Percentiles rank a stretch among this genome's conserved stretches.
phyloP scores from a whole-genome alignment of 2,888 invertebrate genomes.

The Petrolisthes cinctipes region DNA sequence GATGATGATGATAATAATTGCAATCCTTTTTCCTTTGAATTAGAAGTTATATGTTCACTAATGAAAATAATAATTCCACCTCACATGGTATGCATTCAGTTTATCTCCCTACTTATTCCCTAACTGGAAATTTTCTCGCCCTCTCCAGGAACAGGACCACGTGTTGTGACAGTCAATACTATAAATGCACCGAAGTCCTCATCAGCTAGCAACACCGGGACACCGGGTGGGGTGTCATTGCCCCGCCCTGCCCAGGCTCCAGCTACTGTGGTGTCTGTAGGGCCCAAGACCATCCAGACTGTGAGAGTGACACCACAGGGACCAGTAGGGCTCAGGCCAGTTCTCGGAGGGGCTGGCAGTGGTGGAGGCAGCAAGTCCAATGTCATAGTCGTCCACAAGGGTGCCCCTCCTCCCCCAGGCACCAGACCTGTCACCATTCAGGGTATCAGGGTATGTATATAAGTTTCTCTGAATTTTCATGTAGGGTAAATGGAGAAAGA shows the following conservation, averaged over 20 bases:
- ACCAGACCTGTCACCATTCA: constrained; percentile 53
- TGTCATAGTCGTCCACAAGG: constrained; percentile 65
- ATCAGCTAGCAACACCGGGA: constrained; percentile 27
- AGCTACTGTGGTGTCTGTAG: constrained; percentile 55
- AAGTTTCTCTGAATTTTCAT: no score
- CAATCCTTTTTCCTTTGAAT: no score
- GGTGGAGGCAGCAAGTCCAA: constrained; percentile 46
- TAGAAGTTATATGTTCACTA: no score
- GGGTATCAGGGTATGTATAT: constrained; percentile 41
- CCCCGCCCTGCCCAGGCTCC: constrained; percentile 32
- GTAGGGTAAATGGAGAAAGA: no score
- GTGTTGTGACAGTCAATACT: constrained; percentile 62
- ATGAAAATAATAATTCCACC: no score
- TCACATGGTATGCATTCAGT: no score
- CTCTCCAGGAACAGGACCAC: constrained; percentile 48
- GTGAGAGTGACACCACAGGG: constrained; percentile 62
- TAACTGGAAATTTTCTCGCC: background rate
- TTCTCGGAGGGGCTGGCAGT: constrained; percentile 36
- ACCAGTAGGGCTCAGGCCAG: constrained; percentile 43
- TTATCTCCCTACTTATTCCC: background rate
- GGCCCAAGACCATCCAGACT: constrained; percentile 57
- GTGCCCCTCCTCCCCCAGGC: constrained; percentile 44
- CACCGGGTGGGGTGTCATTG: background rate
- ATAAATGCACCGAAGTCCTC: constrained; percentile 58
- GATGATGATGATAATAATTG: no score